Evolutionary conservation across 2,113 vertebrate species (phyloP).

Genomic region (Mustela nigripes): DNA sequence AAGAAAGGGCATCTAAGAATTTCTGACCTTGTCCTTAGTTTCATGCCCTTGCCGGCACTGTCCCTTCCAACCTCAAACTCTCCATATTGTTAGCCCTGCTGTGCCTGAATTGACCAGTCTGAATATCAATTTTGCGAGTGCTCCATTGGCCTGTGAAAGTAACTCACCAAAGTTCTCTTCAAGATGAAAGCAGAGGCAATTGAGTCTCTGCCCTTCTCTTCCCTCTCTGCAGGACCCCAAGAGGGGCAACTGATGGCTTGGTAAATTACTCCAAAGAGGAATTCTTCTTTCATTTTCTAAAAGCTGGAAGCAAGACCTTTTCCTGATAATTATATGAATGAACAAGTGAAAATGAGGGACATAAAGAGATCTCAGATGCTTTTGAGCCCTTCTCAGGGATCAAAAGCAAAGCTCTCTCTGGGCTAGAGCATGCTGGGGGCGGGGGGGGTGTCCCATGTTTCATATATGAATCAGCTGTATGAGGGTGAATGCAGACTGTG

Average conservation of each 20-base stretch:
- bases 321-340: not conserved
- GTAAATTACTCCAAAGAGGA: not conserved
- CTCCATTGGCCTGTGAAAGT: not conserved
- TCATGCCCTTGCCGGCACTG: not conserved
- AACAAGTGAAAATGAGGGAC: not conserved
- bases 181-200: not conserved
- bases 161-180: not conserved
- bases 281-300: not conserved
- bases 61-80: not conserved
- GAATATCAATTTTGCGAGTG: accelerated
- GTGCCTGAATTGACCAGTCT: not conserved
- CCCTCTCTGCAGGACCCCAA: not conserved
- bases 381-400: not conserved
- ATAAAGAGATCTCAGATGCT: not conserved
- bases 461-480: not conserved
- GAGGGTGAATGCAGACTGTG: not conserved
- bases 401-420: not conserved
- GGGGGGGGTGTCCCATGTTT: not conserved
- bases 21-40: not conserved
- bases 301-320: slow-evolving; percentile 9
- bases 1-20: not conserved
- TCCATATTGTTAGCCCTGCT: too few species aligned
- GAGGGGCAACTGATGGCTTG: not conserved
- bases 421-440: not conserved
- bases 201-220: not conserved